Evolutionary conservation across 2,113 vertebrate species (phyloP).

Genomic region (Vulpes lagopus): DNA sequence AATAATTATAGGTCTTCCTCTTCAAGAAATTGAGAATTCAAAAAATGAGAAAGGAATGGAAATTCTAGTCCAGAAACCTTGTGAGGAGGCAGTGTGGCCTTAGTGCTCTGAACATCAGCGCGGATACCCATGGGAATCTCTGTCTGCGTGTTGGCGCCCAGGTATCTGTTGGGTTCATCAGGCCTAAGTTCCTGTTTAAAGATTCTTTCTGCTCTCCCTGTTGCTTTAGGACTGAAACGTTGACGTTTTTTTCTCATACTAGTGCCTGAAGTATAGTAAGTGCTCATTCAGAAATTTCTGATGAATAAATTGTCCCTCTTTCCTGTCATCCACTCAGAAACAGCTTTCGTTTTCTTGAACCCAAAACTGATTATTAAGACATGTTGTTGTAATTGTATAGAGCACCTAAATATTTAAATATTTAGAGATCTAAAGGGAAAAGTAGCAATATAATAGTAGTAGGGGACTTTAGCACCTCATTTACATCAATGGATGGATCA

Average conservation of each 20-base stretch:
- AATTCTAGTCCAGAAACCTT: background rate
- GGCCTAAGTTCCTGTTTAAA: background rate
- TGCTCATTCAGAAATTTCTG: background rate
- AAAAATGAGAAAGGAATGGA: background rate
- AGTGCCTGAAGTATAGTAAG: background rate
- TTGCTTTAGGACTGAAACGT: background rate
- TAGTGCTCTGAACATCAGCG: background rate
- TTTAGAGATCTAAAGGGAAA: background rate
- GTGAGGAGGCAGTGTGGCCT: background rate
- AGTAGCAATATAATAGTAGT: background rate
- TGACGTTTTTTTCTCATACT: background rate
- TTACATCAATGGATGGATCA: background rate
- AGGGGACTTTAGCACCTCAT: background rate
- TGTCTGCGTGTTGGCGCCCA: too few relatives aligned
- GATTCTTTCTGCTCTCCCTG: background rate
- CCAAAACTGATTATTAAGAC: background rate
- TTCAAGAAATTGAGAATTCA: background rate
- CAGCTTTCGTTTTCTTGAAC: background rate
- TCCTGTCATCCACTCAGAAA: background rate
- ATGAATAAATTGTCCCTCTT: background rate
- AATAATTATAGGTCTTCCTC: background rate
- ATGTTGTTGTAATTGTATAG: background rate
- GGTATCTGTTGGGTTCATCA: background rate
- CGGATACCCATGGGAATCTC: fast-evolving
- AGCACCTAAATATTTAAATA: background rate